These are phyloP conservation scores for Drosophila pullipes DNA, from an alignment of 2,888 invertebrate species.

Conservation along the genomic window DNA sequence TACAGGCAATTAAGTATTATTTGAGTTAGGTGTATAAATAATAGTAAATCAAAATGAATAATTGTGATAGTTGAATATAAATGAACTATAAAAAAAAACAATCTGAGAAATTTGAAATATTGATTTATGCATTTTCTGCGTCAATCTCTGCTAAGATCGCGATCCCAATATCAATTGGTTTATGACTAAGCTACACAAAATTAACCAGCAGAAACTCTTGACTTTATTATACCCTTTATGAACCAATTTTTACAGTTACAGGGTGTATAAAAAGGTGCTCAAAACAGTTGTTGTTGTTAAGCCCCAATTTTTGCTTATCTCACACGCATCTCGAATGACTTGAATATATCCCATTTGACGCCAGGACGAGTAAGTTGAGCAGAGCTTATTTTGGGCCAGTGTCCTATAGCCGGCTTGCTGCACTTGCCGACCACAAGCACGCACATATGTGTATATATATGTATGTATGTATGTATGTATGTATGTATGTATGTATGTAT, in stretches of 20 bases:
- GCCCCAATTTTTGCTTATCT: slow-evolving; percentile 73
- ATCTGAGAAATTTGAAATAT: background rate
- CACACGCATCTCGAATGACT: slow-evolving; percentile 72
- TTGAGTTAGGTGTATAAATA: background rate
- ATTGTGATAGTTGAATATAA: background rate
- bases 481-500: background rate
- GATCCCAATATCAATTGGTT: background rate
- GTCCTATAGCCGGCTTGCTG: slow-evolving; percentile 34
- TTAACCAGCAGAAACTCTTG: background rate
- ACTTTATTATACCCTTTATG: background rate
- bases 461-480: background rate
- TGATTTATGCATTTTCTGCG: background rate
- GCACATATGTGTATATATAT: slow-evolving; percentile 15
- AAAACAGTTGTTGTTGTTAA: slow-evolving; percentile 45
- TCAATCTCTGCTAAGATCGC: background rate
- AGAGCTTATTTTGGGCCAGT: slow-evolving; percentile 38
- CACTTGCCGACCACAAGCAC: slow-evolving; percentile 48
- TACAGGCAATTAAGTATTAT: background rate
- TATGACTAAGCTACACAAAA: background rate
- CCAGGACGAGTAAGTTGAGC: slow-evolving; percentile 70
- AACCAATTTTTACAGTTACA: rapidly evolving
- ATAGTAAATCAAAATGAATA: background rate
- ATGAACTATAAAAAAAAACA: background rate
- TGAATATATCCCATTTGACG: slow-evolving; percentile 82
- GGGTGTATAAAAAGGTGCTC: slow-evolving; percentile 40